Evolutionary conservation across 2,797 vertebrate species (phyloP).

Genomic region (Tangara arthus): DNA sequence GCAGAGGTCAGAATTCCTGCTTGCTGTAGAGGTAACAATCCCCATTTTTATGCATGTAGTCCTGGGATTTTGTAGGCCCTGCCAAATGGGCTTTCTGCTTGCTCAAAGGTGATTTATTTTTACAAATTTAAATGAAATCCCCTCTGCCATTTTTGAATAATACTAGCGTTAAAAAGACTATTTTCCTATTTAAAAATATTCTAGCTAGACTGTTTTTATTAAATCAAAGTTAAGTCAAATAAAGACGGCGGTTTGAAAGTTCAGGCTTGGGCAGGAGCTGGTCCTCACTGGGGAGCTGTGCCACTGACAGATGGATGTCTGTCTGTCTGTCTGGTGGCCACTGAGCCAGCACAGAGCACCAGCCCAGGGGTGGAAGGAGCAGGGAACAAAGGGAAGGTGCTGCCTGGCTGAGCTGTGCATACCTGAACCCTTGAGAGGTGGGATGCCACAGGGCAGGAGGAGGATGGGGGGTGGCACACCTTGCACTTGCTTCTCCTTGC

Average conservation of each 20-base stretch:
- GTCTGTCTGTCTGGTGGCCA: not conserved
- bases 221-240: constrained; percentile 60
- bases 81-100: not conserved
- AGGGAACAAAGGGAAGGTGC: not conserved
- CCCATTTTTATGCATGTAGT: not conserved
- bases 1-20: not conserved
- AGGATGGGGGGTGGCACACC: not conserved
- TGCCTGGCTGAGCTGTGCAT: not conserved
- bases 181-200: constrained; percentile 34
- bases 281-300: not conserved
- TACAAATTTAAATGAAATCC: constrained; percentile 42
- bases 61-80: not conserved
- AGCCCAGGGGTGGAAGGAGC: not conserved
- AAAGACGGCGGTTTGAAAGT: constrained; percentile 24
- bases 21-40: not conserved
- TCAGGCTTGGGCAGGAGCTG: constrained; percentile 3
- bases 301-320: not conserved
- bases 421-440: not conserved
- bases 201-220: constrained; percentile 46
- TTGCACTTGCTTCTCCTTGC: not conserved
- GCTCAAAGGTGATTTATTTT: constrained; percentile 49
- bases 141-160: constrained; percentile 8
- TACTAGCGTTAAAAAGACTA: constrained; percentile 35
- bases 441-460: not conserved
- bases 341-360: not conserved